phyloP scores from a whole-genome alignment of 2,113 vertebrate species.

The Morone saxatilis region DNA sequence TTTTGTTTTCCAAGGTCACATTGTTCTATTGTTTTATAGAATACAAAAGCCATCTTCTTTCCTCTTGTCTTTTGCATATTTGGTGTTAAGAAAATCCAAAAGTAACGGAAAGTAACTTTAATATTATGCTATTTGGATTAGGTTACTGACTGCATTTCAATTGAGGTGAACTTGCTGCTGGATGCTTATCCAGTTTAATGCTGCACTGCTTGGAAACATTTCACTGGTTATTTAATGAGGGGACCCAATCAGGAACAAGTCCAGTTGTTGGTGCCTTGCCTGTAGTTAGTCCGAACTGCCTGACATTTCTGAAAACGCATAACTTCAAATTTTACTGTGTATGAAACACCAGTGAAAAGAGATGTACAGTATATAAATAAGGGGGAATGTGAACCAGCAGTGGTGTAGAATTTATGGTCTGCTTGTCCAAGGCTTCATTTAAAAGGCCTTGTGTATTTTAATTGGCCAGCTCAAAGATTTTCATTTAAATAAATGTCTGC shows the following conservation, averaged over 20 bases:
- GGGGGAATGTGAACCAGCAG: slow-evolving; percentile 20
- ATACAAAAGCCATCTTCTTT: no score
- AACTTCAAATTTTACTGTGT: slow-evolving; percentile 28
- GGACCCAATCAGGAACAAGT: slow-evolving; percentile 44
- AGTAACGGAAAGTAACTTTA: no score
- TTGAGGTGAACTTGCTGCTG: slow-evolving; percentile 44
- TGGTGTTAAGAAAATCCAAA: no score
- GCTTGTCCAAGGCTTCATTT: slow-evolving; percentile 7
- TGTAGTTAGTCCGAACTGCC: slow-evolving; percentile 39
- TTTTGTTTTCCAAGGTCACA: no score
- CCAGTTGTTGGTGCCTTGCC: slow-evolving; percentile 16
- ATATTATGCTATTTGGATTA: no score
- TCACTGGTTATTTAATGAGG: slow-evolving; percentile 29
- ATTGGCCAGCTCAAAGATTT: no score
- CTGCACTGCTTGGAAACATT: slow-evolving; percentile 33
- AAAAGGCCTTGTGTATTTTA: not conserved
- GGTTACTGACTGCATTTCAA: not conserved
- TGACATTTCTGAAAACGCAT: slow-evolving; percentile 36
- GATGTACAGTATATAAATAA: slow-evolving; percentile 10
- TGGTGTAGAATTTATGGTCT: slow-evolving; percentile 1
- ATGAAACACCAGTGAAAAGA: slow-evolving; percentile 21
- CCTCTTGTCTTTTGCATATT: no score
- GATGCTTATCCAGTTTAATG: slow-evolving; percentile 23
- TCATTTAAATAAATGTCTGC: no score
- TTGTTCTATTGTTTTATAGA: no score